phyloP scores from a whole-genome alignment of 2,888 invertebrate genomes.

The Erynnis tages region DNA sequence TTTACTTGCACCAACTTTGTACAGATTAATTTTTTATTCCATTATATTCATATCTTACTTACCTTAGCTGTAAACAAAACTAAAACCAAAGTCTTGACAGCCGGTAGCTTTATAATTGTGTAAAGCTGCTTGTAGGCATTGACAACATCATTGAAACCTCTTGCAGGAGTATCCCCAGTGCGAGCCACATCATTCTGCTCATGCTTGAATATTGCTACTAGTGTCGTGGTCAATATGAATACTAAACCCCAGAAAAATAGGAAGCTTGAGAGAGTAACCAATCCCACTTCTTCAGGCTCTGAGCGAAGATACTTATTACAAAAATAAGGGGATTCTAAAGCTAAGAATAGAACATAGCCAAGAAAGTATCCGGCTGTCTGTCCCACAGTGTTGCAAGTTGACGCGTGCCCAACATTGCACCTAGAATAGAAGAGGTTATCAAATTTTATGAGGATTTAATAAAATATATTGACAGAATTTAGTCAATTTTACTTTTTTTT shows the following conservation, averaged over 20 bases:
- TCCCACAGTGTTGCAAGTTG: constrained; percentile 99
- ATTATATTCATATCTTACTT: too few species aligned
- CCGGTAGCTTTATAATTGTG: constrained; percentile 90
- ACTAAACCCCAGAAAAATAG: constrained; percentile 97
- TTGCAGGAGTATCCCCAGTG: constrained; percentile 52
- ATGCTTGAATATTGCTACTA: constrained; percentile 93
- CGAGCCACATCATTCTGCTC: constrained; percentile 82
- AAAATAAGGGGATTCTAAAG: constrained; percentile 97
- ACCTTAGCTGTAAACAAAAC: constrained; percentile 96
- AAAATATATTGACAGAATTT: too few species aligned
- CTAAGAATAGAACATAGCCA: constrained; percentile 97
- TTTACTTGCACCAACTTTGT: too few species aligned
- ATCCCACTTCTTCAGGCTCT: constrained; percentile 85
- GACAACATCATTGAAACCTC: constrained; percentile 65
- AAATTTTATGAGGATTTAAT: too few species aligned
- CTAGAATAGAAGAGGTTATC: constrained; percentile 67
- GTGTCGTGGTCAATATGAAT: constrained; percentile 93
- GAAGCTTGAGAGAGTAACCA: constrained; percentile 90
- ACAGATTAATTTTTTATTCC: too few species aligned
- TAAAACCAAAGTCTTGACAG: constrained; percentile 88
- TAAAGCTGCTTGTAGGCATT: constrained; percentile 92
- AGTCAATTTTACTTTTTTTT: too few species aligned
- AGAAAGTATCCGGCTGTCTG: constrained; percentile 99
- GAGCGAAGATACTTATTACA: constrained; percentile 95
- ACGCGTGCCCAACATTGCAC: constrained; percentile 98